Conservation (phyloP, 2,113 vertebrate genomes). For the Lipophrys pholis region DNA sequence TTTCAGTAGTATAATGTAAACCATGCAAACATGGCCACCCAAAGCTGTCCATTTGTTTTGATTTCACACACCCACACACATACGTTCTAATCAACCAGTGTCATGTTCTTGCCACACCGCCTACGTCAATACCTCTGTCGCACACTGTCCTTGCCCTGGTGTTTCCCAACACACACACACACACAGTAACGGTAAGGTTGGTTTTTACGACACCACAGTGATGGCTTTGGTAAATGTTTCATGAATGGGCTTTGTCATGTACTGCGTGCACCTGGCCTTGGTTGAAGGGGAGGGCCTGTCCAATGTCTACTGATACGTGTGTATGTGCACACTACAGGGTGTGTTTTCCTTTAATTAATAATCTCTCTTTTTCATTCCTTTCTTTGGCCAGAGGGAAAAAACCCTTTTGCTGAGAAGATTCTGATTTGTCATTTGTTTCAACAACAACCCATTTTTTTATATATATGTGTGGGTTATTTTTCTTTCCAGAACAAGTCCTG, state of each 20-base stretch:
- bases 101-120: constrained; percentile 42
- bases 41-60: constrained; percentile 40
- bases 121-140: constrained; percentile 68
- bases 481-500: constrained; percentile 85
- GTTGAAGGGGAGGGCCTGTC: constrained; percentile 44
- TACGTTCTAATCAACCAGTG: constrained; percentile 35
- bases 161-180: constrained; percentile 67
- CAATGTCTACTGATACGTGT: constrained; percentile 48
- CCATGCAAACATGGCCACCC: neutral
- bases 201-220: constrained; percentile 61
- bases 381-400: constrained; percentile 18
- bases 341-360: constrained; percentile 59
- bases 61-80: constrained; percentile 56
- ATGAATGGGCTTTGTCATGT: constrained; percentile 71
- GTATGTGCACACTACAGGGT: constrained; percentile 25
- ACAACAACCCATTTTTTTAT: neutral
- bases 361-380: constrained; percentile 23
- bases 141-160: constrained; percentile 68
- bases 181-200: constrained; percentile 48
- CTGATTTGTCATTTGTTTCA: constrained; percentile 13
- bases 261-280: constrained; percentile 60
- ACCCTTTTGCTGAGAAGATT: neutral
- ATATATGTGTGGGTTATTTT: no score
- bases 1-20: neutral
- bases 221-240: constrained; percentile 78